These are phyloP conservation scores for Pyrgilauda ruficollis DNA, from an alignment of 2,113 vertebrate species.

Conservation along the genomic window DNA sequence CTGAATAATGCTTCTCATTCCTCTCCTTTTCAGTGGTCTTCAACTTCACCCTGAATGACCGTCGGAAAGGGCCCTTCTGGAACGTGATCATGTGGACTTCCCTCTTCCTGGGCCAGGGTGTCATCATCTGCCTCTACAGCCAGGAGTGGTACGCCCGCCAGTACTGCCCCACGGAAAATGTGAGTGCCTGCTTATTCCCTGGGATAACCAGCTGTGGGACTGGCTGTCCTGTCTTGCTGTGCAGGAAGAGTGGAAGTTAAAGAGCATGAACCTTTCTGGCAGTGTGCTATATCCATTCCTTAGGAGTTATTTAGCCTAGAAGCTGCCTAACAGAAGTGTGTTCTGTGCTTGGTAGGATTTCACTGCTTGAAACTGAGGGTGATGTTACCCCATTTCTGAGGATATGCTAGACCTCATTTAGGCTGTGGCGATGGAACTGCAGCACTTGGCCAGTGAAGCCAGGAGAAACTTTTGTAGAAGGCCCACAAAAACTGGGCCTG, in stretches of 20 bases:
- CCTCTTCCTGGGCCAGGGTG: conserved; percentile 89
- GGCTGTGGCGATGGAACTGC: not conserved
- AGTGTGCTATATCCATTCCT: not conserved
- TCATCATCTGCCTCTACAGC: conserved; percentile 92
- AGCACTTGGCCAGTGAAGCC: not conserved
- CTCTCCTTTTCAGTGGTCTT: conserved; percentile 83
- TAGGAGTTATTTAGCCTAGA: not conserved
- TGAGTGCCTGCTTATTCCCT: conserved; percentile 56
- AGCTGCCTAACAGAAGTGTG: not conserved
- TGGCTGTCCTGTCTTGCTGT: not conserved
- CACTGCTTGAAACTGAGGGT: not conserved
- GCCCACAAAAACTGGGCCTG: not conserved
- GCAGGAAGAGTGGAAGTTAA: not conserved
- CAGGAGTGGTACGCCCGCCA: conserved; percentile 95
- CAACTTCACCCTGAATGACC: conserved; percentile 93
- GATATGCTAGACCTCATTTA: not conserved
- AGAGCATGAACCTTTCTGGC: accelerated
- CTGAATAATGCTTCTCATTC: not conserved
- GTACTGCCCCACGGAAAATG: conserved; percentile 86
- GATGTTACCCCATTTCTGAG: not conserved
- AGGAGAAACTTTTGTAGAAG: not conserved
- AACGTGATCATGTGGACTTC: conserved; percentile 95
- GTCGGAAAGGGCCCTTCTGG: conserved; percentile 91
- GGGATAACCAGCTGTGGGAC: accelerated
- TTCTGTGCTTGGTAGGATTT: not conserved